Conservation (phyloP, 2,113 vertebrate species). For the Mobula birostris region DNA sequence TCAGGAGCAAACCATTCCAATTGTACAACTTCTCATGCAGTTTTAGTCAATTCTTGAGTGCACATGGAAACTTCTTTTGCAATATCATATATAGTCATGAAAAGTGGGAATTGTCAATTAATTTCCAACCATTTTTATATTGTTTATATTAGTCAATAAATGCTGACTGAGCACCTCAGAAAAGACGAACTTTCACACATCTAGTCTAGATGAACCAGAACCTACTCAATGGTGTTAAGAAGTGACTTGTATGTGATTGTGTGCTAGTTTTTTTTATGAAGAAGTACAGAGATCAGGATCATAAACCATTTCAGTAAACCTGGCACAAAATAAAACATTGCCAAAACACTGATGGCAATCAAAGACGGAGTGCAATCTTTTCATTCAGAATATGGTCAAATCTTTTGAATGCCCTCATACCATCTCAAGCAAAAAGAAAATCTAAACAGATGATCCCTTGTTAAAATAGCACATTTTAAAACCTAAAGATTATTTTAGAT, state of each 20-base stretch:
- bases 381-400: neutral
- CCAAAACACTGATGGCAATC: neutral
- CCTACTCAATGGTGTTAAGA: neutral
- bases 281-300: neutral
- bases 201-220: neutral
- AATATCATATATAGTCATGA: neutral
- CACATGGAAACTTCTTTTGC: neutral
- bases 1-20: no score
- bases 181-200: neutral
- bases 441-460: neutral
- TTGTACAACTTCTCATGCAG: no score
- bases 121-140: neutral
- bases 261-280: neutral
- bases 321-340: no score
- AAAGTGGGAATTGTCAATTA: neutral
- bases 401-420: neutral
- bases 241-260: neutral
- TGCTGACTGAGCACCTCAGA: neutral
- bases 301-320: neutral
- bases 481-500: no score
- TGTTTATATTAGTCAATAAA: neutral
- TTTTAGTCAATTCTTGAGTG: neutral
- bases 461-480: neutral
- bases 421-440: neutral
- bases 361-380: neutral